Base-by-base conservation (phyloP, 53 echinoderm and acorn worm species). In the Holothuria scabra region DNA sequence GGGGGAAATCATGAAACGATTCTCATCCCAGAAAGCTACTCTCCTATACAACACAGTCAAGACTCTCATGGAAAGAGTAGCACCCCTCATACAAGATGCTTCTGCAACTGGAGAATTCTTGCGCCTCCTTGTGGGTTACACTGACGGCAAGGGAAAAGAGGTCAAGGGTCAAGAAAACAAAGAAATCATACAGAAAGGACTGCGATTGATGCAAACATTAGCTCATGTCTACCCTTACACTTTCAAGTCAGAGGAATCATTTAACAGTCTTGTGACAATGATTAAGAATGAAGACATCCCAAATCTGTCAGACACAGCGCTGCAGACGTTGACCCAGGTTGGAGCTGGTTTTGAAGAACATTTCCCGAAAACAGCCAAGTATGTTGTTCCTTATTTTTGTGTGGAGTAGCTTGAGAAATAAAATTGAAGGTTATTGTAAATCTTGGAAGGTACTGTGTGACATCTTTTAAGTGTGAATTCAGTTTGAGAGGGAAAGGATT, bases 1-100 rank as follows among this genome's bases (percentile, higher is more conserved):
- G 99, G 90, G 89, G 59, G 94, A 99, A 74, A 90, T 99, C 13
- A 90, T 99, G 94, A 99, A 94, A 93, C 92, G 91, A 59, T 92
- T 99, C 89, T 92, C 93, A 66, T 87, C 87, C 20, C 87, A 92
- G 19, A 83, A 87, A 70, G 74, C 89, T 46, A 72, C 67, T n/a
- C 89, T 92, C 0, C 25, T 90, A 20, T 99, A 91, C 68, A 95
- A 99, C 61, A 92, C 93, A 48, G 76, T 95, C 67, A 92, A 93
- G 85, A 99, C 95, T 0, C 71, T 99, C 78, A 91, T 99, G 91
- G 99, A 99, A 75, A 71, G 99, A 28, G 87, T 93, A 16, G 91
- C 99, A 5, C 99, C 99, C 2, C 85, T 99, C 19, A 91, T 95
- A 71, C 92, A 95, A 23, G 99, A 99, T 56, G 66, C 81, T 1